These are phyloP conservation scores for Cepaea hortensis DNA, from an alignment of 2,888 invertebrate species.

Conservation along the genomic window DNA sequence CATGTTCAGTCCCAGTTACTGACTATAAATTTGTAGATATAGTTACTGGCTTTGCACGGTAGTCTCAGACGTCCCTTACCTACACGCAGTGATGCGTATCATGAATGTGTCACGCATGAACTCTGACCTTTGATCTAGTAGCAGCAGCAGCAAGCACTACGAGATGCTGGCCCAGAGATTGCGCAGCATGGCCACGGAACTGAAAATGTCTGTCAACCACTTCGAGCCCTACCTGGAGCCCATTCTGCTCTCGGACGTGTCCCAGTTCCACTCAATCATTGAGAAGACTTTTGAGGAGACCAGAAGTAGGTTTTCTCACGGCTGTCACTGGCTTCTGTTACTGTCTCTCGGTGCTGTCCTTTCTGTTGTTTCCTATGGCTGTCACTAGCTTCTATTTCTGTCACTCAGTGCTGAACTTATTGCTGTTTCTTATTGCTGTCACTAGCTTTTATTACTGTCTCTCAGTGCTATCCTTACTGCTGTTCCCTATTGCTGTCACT, in stretches of 20 bases:
- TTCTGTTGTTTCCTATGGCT: too few relatives aligned
- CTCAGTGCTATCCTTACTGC: too few relatives aligned
- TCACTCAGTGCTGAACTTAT: too few relatives aligned
- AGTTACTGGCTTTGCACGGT: too few relatives aligned
- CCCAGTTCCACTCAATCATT: constrained; percentile 80
- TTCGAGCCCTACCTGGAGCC: constrained; percentile 79
- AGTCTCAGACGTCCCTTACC: background rate
- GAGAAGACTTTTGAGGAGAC: constrained; percentile 87
- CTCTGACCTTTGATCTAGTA: background rate
- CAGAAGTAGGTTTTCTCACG: constrained; percentile 83
- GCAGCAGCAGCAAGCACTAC: constrained; percentile 56
- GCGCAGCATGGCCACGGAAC: constrained; percentile 84
- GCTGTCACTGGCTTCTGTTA: background rate
- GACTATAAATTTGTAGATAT: too few relatives aligned
- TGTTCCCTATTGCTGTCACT: too few relatives aligned
- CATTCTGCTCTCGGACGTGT: constrained; percentile 59
- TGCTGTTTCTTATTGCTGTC: too few relatives aligned
- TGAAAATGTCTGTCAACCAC: constrained; percentile 86
- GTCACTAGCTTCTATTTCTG: too few relatives aligned
- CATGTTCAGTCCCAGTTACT: too few relatives aligned
- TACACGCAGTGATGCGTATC: background rate
- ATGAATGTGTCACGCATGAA: background rate
- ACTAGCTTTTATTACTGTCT: too few relatives aligned
- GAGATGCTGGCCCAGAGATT: constrained; percentile 88
- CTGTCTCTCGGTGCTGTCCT: too few relatives aligned